These are phyloP conservation scores for Forbesichthys papilliferus DNA, from an alignment of 2,113 vertebrate genomes.

Conservation along the genomic window DNA sequence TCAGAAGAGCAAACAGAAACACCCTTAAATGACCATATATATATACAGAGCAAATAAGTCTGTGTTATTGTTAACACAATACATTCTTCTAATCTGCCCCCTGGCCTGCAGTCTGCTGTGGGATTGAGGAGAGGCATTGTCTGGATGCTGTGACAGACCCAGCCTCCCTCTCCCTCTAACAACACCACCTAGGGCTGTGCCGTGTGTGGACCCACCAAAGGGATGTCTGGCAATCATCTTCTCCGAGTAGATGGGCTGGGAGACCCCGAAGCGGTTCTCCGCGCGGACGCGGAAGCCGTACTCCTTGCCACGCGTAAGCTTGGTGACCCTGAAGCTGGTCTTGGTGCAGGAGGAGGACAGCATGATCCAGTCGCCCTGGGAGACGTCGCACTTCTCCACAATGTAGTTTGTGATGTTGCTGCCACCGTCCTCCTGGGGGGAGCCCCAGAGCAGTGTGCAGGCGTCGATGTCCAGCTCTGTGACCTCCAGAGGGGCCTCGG, in stretches of 20 bases:
- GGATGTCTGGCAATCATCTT: conserved; percentile 89
- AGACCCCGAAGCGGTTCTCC: conserved; percentile 95
- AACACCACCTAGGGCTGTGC: too few relatives aligned
- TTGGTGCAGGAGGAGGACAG: conserved; percentile 89
- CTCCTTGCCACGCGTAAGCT: conserved; percentile 88
- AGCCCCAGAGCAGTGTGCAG: conserved; percentile 92
- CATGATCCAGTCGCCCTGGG: conserved; percentile 91
- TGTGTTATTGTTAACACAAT: too few relatives aligned
- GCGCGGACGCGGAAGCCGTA: conserved; percentile 94
- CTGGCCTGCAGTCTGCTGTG: too few relatives aligned
- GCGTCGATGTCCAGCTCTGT: conserved; percentile 89
- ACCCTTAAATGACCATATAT: too few relatives aligned
- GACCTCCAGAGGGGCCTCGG: conserved; percentile 90
- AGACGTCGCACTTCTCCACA: conserved; percentile 94
- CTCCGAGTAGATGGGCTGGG: conserved; percentile 87
- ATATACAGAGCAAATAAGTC: too few relatives aligned
- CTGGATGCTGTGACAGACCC: background rate
- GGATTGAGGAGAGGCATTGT: too few relatives aligned
- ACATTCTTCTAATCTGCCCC: too few relatives aligned
- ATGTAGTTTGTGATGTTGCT: conserved; percentile 96
- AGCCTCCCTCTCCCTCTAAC: background rate
- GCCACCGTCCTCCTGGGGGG: conserved; percentile 93
- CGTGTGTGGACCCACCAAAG: conserved; percentile 83
- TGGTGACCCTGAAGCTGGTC: conserved; percentile 90
- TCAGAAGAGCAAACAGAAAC: background rate